Base-by-base conservation (phyloP, 1,140 invertebrate genomes). In the Drosophila orena region DNA sequence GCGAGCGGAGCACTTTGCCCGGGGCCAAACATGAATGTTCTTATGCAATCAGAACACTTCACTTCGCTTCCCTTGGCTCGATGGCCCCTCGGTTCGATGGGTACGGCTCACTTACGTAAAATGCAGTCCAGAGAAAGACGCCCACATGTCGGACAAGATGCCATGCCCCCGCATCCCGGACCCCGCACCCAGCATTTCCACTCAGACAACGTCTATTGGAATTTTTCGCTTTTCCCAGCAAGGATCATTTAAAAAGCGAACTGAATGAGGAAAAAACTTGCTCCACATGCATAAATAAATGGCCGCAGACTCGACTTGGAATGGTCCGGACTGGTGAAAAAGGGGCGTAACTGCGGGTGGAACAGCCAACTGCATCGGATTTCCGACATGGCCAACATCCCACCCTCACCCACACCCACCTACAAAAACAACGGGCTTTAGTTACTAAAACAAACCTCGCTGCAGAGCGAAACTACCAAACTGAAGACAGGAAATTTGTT, bases 261-360 rank as follows among this genome's bases (percentile, higher is more conserved):
- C 37, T 42, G 46, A 68, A 20, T 15, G 27, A 40, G 24, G 20
- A 14, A 74, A 66, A 76, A 66, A 68, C 61, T 54, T 56, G 52
- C 55, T 66, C 49, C 61, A 77, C 73, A 76, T 76, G 72, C 72
- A 76, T 77, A 77, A 77, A 77, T 69, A 77, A 77, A 77, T 77
- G 74, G 74, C 74, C 74, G 44, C 61, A 77, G 54, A 59, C 71
- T 76, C 74, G 64, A 69, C 74, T 61, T 61, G 55, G 68, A 77
- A 27, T 58, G 56, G 38, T 77, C 54, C 72, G 58, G 52, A 35
- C 22, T 11, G 17, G n/a, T 7, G 2, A n/a, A 50, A 11, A 50
- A 15, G 14, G 49, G 17, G 37, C 47, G 43, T 7, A 15, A 34
- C 15, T 34, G 47, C 27, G 60, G 65, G 40, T 66, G 50, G 64